Percentiles rank a stretch among this genome's conserved stretches.
phyloP scores from a whole-genome alignment of 2,113 vertebrate genomes.

The Urocolius indicus region DNA sequence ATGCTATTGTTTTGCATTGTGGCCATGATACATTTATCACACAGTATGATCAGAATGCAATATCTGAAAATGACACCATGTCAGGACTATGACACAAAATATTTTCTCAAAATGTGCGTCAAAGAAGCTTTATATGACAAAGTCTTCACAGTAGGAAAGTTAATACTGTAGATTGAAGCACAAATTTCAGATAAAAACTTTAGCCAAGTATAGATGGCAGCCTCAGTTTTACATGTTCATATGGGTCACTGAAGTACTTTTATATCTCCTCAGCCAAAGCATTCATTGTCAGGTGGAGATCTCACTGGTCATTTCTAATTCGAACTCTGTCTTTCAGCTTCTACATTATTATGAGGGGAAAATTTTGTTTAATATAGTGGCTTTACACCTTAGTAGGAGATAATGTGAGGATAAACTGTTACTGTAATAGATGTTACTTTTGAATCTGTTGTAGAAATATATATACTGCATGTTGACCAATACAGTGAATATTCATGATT shows the following conservation, averaged over 20 bases:
- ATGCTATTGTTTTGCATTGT: not conserved
- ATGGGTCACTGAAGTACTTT: too few relatives aligned
- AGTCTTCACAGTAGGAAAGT: accelerated
- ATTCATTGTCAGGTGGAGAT: not conserved
- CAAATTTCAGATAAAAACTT: accelerated
- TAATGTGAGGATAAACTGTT: not conserved
- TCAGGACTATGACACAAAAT: not conserved
- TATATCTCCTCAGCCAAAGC: not conserved
- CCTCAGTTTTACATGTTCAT: not conserved
- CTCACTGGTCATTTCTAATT: accelerated
- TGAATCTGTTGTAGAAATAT: not conserved
- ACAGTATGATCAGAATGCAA: not conserved
- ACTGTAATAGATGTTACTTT: not conserved
- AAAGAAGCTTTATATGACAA: not conserved
- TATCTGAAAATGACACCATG: not conserved
- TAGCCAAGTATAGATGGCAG: not conserved
- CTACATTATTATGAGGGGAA: not conserved
- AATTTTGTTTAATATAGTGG: not conserved
- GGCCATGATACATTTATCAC: not conserved
- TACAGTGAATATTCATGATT: not conserved
- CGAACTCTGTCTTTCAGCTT: not conserved
- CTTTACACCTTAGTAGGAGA: not conserved
- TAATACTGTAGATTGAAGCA: accelerated
- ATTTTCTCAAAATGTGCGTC: not conserved
- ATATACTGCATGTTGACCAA: not conserved